Base-by-base conservation (phyloP, 2,113 vertebrate species). In the Catharus minimus region DNA sequence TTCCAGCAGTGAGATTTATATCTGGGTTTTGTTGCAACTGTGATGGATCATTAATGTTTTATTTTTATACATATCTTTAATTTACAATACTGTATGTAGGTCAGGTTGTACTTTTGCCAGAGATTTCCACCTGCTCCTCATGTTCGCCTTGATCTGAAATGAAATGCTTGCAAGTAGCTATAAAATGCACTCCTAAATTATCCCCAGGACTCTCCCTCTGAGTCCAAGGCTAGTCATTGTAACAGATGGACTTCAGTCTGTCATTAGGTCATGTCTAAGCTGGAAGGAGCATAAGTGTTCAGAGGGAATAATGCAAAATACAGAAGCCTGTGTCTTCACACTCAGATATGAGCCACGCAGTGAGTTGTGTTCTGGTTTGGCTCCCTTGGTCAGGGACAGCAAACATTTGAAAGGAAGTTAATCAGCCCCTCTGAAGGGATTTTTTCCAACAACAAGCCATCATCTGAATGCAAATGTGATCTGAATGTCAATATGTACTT, bases 231-330 rank as follows among this genome's bases (percentile, higher is more conserved):
- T 87, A 90, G 89, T 92, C 89, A 93, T 76, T 68, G 86, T 49
- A 82, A 78, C 91, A 96, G 93, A 95, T 87, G 95, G 95, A 57
- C 87, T 44, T 86, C 81, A 82, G 89, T 41, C 93, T 96, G 95
- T 94, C 87, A 93, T 92, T 92, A 94, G 82, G 84, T 62, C 58
- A 7, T 16, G 38, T 79, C 91, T 72, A 38, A 87, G 74, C 75
- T 82, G 68, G 38, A 79, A 87, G 78, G 8, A 91, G 87, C 46
- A 49, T 16, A 72, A 64, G 39, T 10, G 50, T 82, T 88, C 50
- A n/a, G 84, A 44, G 57, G 36, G 50, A 89, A 21, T 62, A 91
- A 91, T 27, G 69, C 64, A 85, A 87, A 92, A 85, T n/a, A 49
- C 55, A 93, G 82, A 69, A 88, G 87, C 68, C 68, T 28, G 4